phyloP scores from a whole-genome alignment of 2,797 vertebrate genomes.

The Sebastes steindachneri region DNA sequence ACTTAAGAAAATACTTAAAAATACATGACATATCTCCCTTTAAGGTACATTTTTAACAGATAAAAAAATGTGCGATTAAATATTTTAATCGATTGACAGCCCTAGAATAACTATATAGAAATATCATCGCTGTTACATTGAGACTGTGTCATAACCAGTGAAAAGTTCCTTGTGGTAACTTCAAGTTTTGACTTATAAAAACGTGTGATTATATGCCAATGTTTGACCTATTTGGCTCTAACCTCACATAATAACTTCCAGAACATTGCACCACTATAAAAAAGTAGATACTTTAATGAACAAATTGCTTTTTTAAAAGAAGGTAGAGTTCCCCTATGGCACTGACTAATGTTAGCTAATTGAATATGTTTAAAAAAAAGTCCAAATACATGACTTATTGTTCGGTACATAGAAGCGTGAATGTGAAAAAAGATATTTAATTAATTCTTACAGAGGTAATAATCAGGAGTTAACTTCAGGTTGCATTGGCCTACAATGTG shows the following conservation, averaged over 20 bases:
- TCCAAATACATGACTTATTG: neutral
- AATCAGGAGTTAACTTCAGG: neutral
- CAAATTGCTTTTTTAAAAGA: neutral
- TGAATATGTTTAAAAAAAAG: neutral
- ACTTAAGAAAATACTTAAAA: too few species aligned
- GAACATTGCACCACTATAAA: neutral
- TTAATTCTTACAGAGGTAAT: neutral
- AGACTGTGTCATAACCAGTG: neutral
- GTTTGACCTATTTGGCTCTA: neutral
- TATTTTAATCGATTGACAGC: too few species aligned
- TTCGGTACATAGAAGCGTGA: neutral
- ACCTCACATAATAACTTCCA: neutral
- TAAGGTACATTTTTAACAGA: accelerated
- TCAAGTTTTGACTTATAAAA: neutral
- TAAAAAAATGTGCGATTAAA: too few species aligned
- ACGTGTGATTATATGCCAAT: neutral
- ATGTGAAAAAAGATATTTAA: neutral
- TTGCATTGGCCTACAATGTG: neutral
- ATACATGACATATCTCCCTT: too few species aligned
- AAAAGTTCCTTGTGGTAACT: neutral
- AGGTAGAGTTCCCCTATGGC: neutral
- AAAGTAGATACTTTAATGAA: neutral
- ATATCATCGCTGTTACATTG: neutral
- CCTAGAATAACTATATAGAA: neutral
- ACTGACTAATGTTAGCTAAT: neutral